Base-by-base conservation (phyloP, 2,888 invertebrate genomes). In the Byasa hedistus region DNA sequence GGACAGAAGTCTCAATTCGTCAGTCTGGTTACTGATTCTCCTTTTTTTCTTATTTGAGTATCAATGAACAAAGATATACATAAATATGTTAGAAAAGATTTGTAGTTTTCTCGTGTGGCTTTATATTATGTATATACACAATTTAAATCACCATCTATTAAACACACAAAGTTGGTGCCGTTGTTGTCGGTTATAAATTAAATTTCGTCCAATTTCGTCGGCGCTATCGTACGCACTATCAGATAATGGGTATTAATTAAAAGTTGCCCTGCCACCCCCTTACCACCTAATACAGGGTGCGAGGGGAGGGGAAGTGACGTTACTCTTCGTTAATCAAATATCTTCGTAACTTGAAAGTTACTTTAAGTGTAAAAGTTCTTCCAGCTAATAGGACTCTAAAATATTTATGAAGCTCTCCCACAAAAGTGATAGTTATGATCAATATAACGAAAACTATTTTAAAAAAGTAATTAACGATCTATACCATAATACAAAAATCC, bases 201-300 rank as follows among this genome's bases (percentile, higher is more conserved):
- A 74, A 73, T 73, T 51, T 51, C 51, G n/a, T 51, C 21, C 51
- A 51, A 51, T 51, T 74, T 66, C 64, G 65, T 39, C 57, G 63
- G 52, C 58, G 65, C 70, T 66, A 72, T 72, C 69, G 68, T 66
- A 64, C 69, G 36, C 68, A 70, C 72, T 72, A 74, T 74, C 74
- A 60, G 73, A 73, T 82, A 78, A 78, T 73, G 72, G 68, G 73
- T 72, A 68, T 78, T 83, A 83, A 83, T 84, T 81, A 83, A 82
- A 84, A 64, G 65, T 65, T 61, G 65, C 66, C 39, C 32, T 54
- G 23, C 51, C 22, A 23, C 61, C 36, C 57, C 48, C 15, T 23
- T 12, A 39, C 21, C 21, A 3, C 57, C 61, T 68, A 57, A 58
- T 66, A 39, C 17, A 23, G 36, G 21, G 36, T 15, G 44, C 56